phyloP scores from a whole-genome alignment of 1,140 invertebrate species.

The Xylocopa sonorina region DNA sequence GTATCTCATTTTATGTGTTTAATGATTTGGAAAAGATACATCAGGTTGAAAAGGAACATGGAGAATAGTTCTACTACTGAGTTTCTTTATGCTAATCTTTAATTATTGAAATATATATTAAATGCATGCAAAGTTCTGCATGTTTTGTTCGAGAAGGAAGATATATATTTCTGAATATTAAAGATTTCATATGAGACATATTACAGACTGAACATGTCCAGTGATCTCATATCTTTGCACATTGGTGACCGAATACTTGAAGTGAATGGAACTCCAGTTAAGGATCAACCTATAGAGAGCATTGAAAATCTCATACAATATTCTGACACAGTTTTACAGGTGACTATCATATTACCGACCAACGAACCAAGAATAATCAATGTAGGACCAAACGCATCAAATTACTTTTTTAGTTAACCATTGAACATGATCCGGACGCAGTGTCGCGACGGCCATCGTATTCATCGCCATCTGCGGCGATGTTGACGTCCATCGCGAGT shows the following conservation, averaged over 20 bases:
- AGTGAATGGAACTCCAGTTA: conserved; percentile 94
- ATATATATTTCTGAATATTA: background rate
- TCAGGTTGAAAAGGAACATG: background rate
- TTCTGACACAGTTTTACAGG: conserved; percentile 89
- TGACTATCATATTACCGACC: conserved; percentile 69
- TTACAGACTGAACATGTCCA: conserved; percentile 90
- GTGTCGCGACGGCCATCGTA: conserved; percentile 81
- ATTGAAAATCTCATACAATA: conserved; percentile 90
- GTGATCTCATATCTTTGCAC: conserved; percentile 91
- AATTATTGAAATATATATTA: conserved; percentile 18
- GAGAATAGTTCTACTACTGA: background rate
- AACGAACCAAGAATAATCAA: background rate
- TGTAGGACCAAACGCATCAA: conserved; percentile 1
- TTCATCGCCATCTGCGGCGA: conserved; percentile 75
- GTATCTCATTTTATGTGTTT: background rate
- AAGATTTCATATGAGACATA: conserved; percentile 45
- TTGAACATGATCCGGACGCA: conserved; percentile 94
- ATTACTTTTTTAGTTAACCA: conserved; percentile 86
- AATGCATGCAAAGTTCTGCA: conserved; percentile 62
- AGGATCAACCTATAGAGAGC: conserved; percentile 88
- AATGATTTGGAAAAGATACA: background rate
- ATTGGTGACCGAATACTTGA: conserved; percentile 95
- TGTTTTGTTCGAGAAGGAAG: conserved; percentile 35
- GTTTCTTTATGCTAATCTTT: conserved; percentile 6
- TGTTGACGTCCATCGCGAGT: conserved; percentile 74